Percentiles rank a stretch among this genome's conserved stretches.
These are phyloP conservation scores for Epistrophe eligans DNA, from an alignment of 2,888 invertebrate genomes.

Conservation along the genomic window DNA sequence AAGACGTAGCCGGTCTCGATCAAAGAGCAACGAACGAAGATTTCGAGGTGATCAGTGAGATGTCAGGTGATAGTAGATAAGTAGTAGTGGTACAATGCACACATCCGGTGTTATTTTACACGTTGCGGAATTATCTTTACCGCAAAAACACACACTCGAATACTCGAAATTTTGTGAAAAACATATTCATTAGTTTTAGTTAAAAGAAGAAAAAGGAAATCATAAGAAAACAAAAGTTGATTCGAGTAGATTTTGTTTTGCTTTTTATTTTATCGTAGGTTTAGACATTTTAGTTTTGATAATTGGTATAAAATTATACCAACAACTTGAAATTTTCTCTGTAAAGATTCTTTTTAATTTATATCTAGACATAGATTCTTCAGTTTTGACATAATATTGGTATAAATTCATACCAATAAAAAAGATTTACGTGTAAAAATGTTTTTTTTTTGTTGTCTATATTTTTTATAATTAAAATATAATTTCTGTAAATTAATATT, in stretches of 20 bases:
- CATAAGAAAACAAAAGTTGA: conserved; percentile 18
- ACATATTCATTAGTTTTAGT: conserved; percentile 75
- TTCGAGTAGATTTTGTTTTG: conserved; percentile 44
- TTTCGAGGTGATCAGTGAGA: conserved; percentile 74
- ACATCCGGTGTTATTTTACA: conserved; percentile 50
- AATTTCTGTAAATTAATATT: conserved; percentile 65
- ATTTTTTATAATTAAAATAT: conserved; percentile 16
- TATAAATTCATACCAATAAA: conserved; percentile 26
- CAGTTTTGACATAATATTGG: conserved; percentile 34
- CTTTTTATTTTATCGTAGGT: conserved; percentile 44
- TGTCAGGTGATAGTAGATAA: conserved; percentile 71
- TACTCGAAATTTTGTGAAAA: conserved; percentile 70
- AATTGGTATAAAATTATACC: conserved; percentile 35
- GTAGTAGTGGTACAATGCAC: conserved; percentile 57
- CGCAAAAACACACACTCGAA: conserved; percentile 55
- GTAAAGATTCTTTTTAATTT: conserved; percentile 33
- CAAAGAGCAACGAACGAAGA: conserved; percentile 78
- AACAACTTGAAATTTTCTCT: conserved; percentile 5
- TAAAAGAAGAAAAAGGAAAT: conserved; percentile 23
- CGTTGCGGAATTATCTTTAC: conserved; percentile 50
- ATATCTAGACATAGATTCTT: conserved; percentile 21
- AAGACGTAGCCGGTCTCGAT: conserved; percentile 78
- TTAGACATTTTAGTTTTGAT: conserved; percentile 44
- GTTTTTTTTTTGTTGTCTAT: conserved; percentile 11
- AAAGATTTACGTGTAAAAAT: conserved; percentile 48